Evolutionary conservation across 2,113 vertebrate genomes (phyloP).

Genomic region (Aegotheles bennettii): DNA sequence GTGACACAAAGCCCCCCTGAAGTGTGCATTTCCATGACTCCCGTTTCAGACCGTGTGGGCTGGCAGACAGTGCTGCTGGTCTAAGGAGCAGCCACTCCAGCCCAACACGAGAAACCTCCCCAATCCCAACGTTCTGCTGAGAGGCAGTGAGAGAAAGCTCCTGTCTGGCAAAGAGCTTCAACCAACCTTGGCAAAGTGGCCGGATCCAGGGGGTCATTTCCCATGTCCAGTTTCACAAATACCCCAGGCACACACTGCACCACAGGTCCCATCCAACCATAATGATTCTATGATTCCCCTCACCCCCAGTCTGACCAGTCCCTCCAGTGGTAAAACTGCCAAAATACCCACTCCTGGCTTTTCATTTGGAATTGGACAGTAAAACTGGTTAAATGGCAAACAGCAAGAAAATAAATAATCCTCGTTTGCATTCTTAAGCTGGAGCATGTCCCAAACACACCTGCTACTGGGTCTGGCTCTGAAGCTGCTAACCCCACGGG

Average conservation of each 20-base stretch:
- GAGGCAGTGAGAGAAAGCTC: neutral
- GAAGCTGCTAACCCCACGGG: too few relatives aligned
- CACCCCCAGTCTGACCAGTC: too few relatives aligned
- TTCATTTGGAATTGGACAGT: neutral
- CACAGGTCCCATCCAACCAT: too few relatives aligned
- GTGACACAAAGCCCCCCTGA: neutral
- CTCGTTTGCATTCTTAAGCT: neutral
- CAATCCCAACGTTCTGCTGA: neutral
- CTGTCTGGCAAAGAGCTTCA: neutral
- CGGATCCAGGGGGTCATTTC: neutral
- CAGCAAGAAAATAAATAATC: neutral
- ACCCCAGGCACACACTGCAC: neutral
- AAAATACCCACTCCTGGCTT: neutral
- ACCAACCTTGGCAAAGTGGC: neutral
- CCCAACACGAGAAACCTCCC: too few relatives aligned
- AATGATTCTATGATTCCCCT: too few relatives aligned
- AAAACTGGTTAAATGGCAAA: neutral
- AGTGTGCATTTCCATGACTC: neutral
- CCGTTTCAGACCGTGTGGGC: neutral
- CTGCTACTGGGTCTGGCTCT: too few relatives aligned
- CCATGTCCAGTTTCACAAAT: neutral
- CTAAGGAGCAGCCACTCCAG: neutral
- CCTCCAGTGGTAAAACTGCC: too few relatives aligned
- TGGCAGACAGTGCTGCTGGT: fast-evolving
- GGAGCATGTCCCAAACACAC: neutral